A percentile compares a stretch with the other conserved stretches of the same genome.
phyloP scores from a whole-genome alignment of 2,797 vertebrate species.

The Sternotherus odoratus region DNA sequence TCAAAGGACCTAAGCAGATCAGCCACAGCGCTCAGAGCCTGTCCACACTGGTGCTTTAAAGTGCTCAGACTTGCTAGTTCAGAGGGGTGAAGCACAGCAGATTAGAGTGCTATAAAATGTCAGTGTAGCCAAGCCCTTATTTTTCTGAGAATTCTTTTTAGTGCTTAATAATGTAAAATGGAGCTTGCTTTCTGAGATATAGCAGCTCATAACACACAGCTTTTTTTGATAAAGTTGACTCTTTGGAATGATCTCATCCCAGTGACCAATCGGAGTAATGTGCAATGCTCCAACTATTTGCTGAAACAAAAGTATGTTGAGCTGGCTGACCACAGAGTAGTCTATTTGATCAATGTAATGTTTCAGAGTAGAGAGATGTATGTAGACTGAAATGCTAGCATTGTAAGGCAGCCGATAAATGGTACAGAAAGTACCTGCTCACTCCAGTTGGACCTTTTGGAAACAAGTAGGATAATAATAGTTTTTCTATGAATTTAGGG shows the following conservation, averaged over 20 bases:
- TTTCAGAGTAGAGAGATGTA: conserved; percentile 5
- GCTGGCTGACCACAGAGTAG: background rate
- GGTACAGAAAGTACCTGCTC: background rate
- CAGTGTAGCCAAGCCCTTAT: no score
- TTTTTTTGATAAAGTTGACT: conserved; percentile 67
- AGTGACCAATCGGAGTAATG: conserved; percentile 14
- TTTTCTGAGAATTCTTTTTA: background rate
- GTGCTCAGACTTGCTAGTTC: no score
- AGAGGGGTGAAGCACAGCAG: no score
- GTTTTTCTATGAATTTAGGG: background rate
- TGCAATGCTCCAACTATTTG: conserved; percentile 58
- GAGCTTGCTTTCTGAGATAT: conserved; percentile 53
- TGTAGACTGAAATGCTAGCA: background rate
- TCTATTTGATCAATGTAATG: background rate
- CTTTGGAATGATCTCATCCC: conserved; percentile 73
- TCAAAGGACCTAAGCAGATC: no score
- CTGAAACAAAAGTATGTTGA: conserved; percentile 37
- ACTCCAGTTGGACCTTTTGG: background rate
- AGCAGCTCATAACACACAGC: conserved; percentile 71
- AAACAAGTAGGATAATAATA: background rate
- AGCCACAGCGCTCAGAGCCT: no score
- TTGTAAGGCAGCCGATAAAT: background rate
- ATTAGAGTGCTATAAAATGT: no score
- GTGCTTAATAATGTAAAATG: conserved; percentile 32
- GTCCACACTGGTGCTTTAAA: no score